phyloP scores from a whole-genome alignment of 2,113 vertebrate species.

The Grantiella picta region DNA sequence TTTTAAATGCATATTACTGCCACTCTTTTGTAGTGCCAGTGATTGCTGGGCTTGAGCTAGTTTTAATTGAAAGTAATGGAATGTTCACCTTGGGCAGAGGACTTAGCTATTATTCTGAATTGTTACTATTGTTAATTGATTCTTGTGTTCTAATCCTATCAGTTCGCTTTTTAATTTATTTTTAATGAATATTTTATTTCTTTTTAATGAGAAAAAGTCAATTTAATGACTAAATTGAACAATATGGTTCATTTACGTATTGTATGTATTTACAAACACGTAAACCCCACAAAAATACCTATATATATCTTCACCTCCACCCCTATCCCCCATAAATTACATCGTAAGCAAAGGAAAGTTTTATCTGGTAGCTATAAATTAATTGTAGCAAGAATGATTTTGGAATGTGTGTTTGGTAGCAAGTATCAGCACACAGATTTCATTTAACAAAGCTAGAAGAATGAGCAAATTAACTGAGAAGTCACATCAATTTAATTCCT shows the following conservation, averaged over 20 bases:
- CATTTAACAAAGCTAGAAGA: not conserved
- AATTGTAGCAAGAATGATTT: not conserved
- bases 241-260: not conserved
- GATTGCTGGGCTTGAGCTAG: not conserved
- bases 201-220: not conserved
- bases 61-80: not conserved
- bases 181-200: too few relatives aligned
- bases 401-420: not conserved
- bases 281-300: not conserved
- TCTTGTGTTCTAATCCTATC: not conserved
- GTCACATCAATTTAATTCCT: not conserved
- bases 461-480: not conserved
- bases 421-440: not conserved
- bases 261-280: not conserved
- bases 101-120: not conserved
- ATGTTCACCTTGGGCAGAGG: not conserved
- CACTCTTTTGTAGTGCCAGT: not conserved
- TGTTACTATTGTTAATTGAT: not conserved
- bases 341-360: not conserved
- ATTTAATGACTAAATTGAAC: not conserved
- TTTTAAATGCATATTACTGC: not conserved
- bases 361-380: not conserved
- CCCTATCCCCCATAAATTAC: accelerated
- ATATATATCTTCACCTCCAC: not conserved
- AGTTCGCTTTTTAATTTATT: not conserved